phyloP scores from a whole-genome alignment of 2,113 vertebrate genomes.

The Athene cunicularia region DNA sequence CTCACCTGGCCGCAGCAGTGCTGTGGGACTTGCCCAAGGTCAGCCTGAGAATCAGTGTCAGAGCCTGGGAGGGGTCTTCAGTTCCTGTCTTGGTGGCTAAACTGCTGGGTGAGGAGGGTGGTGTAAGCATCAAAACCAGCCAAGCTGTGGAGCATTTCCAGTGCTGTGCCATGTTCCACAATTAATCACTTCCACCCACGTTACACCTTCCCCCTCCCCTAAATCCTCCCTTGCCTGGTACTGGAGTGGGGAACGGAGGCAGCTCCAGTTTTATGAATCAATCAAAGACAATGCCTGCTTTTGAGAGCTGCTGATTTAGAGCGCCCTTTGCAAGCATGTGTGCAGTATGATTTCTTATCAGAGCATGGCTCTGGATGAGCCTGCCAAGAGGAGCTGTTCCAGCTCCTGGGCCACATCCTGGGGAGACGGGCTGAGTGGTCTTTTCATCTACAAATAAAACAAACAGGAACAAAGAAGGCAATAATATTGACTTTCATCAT shows the following conservation, averaged over 20 bases:
- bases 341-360: constrained; percentile 45
- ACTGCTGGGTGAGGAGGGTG: neutral
- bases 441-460: constrained; percentile 68
- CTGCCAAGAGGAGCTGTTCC: constrained; percentile 52
- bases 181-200: constrained; percentile 50
- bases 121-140: neutral
- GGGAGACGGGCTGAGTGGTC: constrained; percentile 28
- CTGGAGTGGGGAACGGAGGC: neutral
- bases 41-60: neutral
- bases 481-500: constrained; percentile 64
- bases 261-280: constrained; percentile 65
- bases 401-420: constrained; percentile 6
- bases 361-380: neutral
- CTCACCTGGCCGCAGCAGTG: neutral
- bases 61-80: neutral
- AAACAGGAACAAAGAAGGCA: constrained; percentile 63
- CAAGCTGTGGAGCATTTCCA: neutral
- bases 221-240: neutral
- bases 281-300: constrained; percentile 49
- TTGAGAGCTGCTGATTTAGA: constrained; percentile 40
- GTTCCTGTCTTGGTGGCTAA: neutral
- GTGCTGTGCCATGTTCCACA: neutral
- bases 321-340: constrained; percentile 34
- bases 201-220: neutral
- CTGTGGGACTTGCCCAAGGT: neutral